Base-by-base conservation (phyloP, 2,113 vertebrate genomes). In the Dipodomys stephensi region DNA sequence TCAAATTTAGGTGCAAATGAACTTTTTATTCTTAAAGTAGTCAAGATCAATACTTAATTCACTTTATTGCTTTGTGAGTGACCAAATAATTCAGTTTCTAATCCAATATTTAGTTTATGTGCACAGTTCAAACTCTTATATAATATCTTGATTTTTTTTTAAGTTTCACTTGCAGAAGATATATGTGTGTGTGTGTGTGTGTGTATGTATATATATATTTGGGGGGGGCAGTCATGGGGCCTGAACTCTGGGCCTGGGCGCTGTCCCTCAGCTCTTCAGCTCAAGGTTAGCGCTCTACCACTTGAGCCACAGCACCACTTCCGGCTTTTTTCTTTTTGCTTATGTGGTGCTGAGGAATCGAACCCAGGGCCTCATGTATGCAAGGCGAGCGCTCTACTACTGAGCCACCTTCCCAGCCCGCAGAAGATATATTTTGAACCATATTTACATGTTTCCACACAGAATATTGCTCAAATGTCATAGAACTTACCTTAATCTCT, bases 21-120 rank as follows among this genome's bases (percentile, higher is more conserved):
- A 11, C 65, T 83, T 76, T 32, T 83, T 30, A 62, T 91, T 57
- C 57, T 93, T 62, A 79, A 80, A 81, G 28, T 76, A 89, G 78
- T 69, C 19, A 81, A 22, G 62, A 85, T 96, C 92, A 64, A 97
- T 95, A 93, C 27, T 91, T 91, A 94, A 89, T 92, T 94, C 81
- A 92, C 53, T 90, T 83, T 92, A 94, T 89, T 89, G 78, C 72
- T 89, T 18, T 87, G 53, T 65, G 67, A 90, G n/a, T 27, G 73
- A 90, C 87, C 88, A 90, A 83, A 91, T 96, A 96, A 94, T 93
- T 90, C 68, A 87, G 60, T 72, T 81, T 84, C 77, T 83, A 92
- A 22, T 78, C 13, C 57, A 30, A 88, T 74, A 74, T 30, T 28
- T 89, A 94, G 65, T 68, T 95, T 90, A 28, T 77, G n/a, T 90